Conservation (phyloP, 2,888 invertebrate species). For the Odontocolon sp. region DNA sequence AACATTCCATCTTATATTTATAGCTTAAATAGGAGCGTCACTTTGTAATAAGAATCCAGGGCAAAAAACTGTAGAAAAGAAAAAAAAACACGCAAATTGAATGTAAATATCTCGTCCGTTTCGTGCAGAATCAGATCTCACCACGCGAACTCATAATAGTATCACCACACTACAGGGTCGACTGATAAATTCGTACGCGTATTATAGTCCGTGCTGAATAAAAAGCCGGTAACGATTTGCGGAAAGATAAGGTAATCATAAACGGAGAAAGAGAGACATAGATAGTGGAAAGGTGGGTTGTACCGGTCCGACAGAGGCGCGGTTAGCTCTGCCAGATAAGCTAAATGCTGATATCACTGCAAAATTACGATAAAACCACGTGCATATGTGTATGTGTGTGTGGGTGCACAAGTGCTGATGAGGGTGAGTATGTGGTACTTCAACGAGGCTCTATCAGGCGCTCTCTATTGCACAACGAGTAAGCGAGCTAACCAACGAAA, state of each 20-base stretch:
- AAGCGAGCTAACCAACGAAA: conserved; percentile 41
- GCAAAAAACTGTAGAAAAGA: neutral
- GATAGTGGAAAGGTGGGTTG: neutral
- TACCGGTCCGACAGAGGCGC: conserved; percentile 32
- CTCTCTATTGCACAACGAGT: conserved; percentile 23
- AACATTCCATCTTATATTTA: no score
- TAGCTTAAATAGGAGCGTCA: no score
- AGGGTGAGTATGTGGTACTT: conserved; percentile 38
- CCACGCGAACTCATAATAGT: conserved; percentile 9
- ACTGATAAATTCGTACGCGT: conserved; percentile 53
- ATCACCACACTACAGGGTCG: conserved; percentile 11
- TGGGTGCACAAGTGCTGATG: conserved; percentile 25
- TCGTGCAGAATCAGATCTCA: conserved; percentile 2
- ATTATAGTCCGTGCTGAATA: conserved; percentile 40
- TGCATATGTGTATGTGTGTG: neutral
- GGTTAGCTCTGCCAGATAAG: conserved; percentile 47
- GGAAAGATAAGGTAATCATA: conserved; percentile 50
- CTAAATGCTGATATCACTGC: conserved; percentile 56
- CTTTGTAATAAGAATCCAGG: neutral
- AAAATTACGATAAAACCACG: conserved; percentile 51
- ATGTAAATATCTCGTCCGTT: neutral
- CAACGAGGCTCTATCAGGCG: conserved; percentile 17
- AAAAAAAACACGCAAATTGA: neutral
- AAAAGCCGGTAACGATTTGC: conserved; percentile 51
- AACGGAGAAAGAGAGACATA: conserved; percentile 8